Conservation (phyloP, 2,797 vertebrate species). For the Luscinia megarhynchos region DNA sequence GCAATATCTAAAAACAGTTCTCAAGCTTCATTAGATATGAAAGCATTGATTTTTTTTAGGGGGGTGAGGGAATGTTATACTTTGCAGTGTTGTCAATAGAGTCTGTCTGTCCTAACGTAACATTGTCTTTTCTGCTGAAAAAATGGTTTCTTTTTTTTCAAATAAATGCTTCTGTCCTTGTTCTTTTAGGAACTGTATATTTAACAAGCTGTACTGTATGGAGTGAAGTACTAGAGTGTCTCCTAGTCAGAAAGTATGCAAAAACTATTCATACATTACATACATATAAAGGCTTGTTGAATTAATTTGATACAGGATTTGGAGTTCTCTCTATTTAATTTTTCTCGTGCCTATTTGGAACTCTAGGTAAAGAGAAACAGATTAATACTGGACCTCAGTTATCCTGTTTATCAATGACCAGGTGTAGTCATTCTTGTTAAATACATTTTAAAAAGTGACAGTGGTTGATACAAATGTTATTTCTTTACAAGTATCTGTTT, state of each 20-base stretch:
- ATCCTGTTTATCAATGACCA: not conserved
- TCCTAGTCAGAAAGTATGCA: conserved; percentile 5
- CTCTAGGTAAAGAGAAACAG: not conserved
- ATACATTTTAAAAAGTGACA: not conserved
- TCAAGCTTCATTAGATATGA: conserved; percentile 38
- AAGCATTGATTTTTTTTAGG: conserved; percentile 42
- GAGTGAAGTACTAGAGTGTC: conserved; percentile 16
- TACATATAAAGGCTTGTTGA: not conserved
- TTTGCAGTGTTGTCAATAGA: conserved; percentile 60
- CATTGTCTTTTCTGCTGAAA: conserved; percentile 38
- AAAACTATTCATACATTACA: conserved; percentile 12
- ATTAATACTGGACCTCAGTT: not conserved
- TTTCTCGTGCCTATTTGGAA: not conserved
- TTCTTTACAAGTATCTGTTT: not conserved
- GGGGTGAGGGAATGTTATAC: not conserved
- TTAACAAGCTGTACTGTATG: conserved; percentile 37
- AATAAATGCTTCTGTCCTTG: conserved; percentile 40
- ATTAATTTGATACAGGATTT: not conserved
- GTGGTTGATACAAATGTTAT: not conserved
- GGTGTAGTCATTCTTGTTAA: not conserved
- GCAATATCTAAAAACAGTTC: conserved; percentile 58
- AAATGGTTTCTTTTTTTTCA: conserved; percentile 57
- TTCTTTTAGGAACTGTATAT: conserved; percentile 19
- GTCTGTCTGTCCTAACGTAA: conserved; percentile 35
- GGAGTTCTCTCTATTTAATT: not conserved